Base-by-base conservation (phyloP, 2,888 invertebrate species). In the Lissocephala sabroskyi region DNA sequence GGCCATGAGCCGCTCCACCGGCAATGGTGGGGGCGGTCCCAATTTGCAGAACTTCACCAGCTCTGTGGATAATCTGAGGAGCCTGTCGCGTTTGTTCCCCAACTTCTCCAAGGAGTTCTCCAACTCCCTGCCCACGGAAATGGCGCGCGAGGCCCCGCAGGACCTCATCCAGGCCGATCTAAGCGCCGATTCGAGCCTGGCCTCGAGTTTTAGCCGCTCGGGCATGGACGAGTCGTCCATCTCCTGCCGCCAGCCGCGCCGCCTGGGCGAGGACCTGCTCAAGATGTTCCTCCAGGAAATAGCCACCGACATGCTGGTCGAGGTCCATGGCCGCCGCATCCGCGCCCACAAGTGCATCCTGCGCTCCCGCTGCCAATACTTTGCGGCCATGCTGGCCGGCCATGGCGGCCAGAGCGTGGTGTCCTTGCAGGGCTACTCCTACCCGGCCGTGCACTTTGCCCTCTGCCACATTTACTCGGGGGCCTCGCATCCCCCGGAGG, bases 391-490 rank as follows among this genome's bases (percentile, higher is more conserved):
- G 85, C 84, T 97, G 19, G 94, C 94, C 62, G 96, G 95, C 1
- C 91, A 92, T 49, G 94, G 93, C 89, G 89, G 92, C 18, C 93
- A 95, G 78, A 93, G 95, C 80, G 89, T 93, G 2, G 94, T 96
- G 49, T 89, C 91, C n/a, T 85, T 96, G 49, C 93, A 94, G 74
- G 93, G 94, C 88, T 93, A 88, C 82, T 85, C 94, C 1, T 94
- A 91, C 77, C 91, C 90, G 56, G 91, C 93, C 1, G 95, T 96
- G 2, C 93, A 96, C 84, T 97, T 97, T 86, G 92, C 95, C 0
- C 85, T 98, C 52, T 93, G 95, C 68, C 97, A 97, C 82, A 94
- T 98, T 60, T 98, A 98, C 80, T 96, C 97, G 52, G 97, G 97
- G 2, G 91, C 94, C 19, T 92, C 94, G 29, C 91, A 92, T 66